Base-by-base conservation (phyloP, 2,888 invertebrate genomes). In the Drosophila aldrichi region DNA sequence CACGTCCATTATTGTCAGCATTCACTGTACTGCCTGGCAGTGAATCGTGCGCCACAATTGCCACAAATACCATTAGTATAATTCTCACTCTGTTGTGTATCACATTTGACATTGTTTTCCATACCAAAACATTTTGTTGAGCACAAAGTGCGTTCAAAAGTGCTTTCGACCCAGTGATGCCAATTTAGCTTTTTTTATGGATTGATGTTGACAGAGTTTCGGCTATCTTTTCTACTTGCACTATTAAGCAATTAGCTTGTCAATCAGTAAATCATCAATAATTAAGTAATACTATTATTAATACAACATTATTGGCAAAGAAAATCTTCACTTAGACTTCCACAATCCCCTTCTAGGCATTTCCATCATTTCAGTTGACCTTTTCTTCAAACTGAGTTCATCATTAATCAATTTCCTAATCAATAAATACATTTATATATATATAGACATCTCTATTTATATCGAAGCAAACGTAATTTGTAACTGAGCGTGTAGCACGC, bases 71-170 rank as follows among this genome's bases (percentile, higher is more conserved):
- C 59, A 73, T 70, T 44, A 82, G 46, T 59, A 64, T 46, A 60
- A 76, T 25, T 59, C 36, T 16, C 38, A 54, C 16, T 56, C 40
- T 14, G 48, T 60, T 61, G 59, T 54, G 48, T 51, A n/a, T 59
- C 32, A 38, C 48, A 49, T 59, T 71, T 84, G 85, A 74, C 88
- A 84, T 84, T 73, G 76, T 84, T 87, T 44, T 66, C 69, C 54
- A 64, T 43, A 62, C 51, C 44, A 49, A 32, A 52, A 55, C 69
- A 77, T 75, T 29, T 65, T 59, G 9, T 48, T 6, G 7, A 48
- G 16, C 38, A 1, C 52, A 38, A 8, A 49, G n/a, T 38, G 32
- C 18, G 18, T 49, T 29, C 40, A 18, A 4, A 32, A 20, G 43
- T 34, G 41, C 6, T 18, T 18, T 14, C 8, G 8, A 2, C 22